A percentile compares a stretch with the other conserved stretches of the same genome.
phyloP scores from a whole-genome alignment of 2,797 vertebrate genomes.

The Ptychadena robeensis region DNA sequence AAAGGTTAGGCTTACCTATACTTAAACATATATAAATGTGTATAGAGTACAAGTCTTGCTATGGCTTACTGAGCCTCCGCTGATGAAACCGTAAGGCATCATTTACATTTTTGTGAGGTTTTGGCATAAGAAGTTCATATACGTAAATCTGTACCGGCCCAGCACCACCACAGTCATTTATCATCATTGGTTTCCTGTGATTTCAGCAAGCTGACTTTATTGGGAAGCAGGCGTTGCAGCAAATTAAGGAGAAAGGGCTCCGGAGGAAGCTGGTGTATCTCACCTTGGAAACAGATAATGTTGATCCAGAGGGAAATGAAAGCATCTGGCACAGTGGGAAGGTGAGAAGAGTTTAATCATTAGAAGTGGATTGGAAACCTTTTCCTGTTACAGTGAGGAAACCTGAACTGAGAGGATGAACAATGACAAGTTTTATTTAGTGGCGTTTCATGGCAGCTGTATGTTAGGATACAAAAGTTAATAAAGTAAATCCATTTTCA shows the following conservation, averaged over 20 bases:
- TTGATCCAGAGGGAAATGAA: constrained; percentile 97
- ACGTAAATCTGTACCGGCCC: constrained; percentile 2
- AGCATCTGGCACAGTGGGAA: constrained; percentile 90
- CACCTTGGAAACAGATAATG: constrained; percentile 83
- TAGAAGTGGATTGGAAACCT: constrained; percentile 27
- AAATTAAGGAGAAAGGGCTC: constrained; percentile 88
- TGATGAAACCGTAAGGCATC: no score
- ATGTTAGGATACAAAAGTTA: background rate
- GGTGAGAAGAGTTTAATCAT: constrained; percentile 72
- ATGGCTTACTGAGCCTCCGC: no score
- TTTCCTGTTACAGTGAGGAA: background rate
- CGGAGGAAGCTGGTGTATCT: constrained; percentile 88
- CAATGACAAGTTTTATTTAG: background rate
- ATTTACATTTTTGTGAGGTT: no score
- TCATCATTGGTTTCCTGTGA: constrained; percentile 66
- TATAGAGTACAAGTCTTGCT: no score
- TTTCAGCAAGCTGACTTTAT: constrained; percentile 82
- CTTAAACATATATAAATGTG: no score
- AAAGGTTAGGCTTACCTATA: no score
- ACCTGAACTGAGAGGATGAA: constrained; percentile 19
- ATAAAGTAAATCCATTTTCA: background rate
- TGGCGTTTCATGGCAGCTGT: background rate
- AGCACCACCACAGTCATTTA: constrained; percentile 55
- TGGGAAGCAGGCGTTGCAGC: constrained; percentile 85
- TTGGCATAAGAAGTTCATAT: background rate